These are phyloP conservation scores for Linurgus olivaceus DNA, from an alignment of 2,797 vertebrate genomes.

Conservation along the genomic window DNA sequence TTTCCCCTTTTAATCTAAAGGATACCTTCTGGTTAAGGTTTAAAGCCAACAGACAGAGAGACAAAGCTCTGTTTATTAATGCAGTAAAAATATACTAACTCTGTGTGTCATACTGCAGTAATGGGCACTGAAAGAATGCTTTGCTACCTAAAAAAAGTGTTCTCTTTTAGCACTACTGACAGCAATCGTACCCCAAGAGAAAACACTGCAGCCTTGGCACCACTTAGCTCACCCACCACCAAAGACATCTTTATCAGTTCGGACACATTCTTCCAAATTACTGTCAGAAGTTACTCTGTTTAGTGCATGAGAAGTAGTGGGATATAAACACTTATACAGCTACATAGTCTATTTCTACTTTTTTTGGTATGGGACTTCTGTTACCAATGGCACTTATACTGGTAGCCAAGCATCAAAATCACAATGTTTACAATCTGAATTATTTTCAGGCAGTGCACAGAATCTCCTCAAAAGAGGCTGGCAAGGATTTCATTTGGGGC, in stretches of 20 bases:
- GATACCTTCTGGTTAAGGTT: neutral
- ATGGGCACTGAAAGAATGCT: neutral
- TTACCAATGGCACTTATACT: neutral
- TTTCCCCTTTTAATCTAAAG: neutral
- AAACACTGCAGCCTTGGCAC: neutral
- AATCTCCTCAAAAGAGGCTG: neutral
- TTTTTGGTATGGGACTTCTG: neutral
- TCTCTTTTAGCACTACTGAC: neutral
- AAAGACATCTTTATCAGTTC: neutral
- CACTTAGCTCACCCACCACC: neutral
- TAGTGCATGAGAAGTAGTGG: neutral
- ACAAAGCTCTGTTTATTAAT: neutral
- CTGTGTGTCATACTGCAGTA: neutral
- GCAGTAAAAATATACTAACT: neutral
- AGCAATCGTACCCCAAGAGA: neutral
- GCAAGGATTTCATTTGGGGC: neutral
- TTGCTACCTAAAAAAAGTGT: neutral
- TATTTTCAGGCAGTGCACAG: neutral
- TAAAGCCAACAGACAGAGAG: neutral
- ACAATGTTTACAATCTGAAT: neutral
- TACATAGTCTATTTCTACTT: neutral
- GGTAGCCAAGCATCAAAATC: neutral
- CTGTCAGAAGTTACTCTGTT: neutral
- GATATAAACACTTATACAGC: neutral
- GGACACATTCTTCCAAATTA: neutral